Evolutionary conservation across 2,888 invertebrate species (phyloP).

Genomic region (Blastobasis lacticolella): DNA sequence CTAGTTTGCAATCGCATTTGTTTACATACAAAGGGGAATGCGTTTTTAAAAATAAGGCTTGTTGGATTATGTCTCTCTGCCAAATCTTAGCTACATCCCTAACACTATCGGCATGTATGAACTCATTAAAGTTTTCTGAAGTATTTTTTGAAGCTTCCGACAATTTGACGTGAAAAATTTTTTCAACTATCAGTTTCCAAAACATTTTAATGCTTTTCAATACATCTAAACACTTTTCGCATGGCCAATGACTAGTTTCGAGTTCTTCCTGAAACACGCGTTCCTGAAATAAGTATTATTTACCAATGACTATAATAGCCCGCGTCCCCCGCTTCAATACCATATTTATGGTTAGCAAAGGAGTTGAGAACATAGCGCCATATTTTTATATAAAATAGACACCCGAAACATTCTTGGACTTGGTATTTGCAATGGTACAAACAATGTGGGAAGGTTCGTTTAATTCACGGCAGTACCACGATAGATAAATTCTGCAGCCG

Average conservation of each 20-base stretch:
- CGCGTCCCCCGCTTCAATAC: no score
- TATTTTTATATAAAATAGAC: no score
- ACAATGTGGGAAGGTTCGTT: no score
- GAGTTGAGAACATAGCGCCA: no score
- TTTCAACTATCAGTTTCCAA: conserved; percentile 58
- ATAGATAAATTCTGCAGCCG: no score
- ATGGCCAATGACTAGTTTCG: conserved; percentile 62
- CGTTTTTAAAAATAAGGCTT: conserved; percentile 41
- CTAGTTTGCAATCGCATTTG: not conserved
- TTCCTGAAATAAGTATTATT: no score
- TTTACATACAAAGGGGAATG: conserved; percentile 18
- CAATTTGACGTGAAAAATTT: conserved; percentile 42
- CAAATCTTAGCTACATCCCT: conserved; percentile 41
- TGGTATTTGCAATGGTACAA: no score
- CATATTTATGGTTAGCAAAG: no score
- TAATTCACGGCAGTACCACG: no score
- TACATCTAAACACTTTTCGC: conserved; percentile 53
- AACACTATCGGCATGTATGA: conserved; percentile 23
- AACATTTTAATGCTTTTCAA: conserved; percentile 62
- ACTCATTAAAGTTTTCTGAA: no score
- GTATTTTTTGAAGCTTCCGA: conserved; percentile 15
- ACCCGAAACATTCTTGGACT: no score
- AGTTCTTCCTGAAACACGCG: conserved; percentile 43
- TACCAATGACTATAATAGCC: no score
- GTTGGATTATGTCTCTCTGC: conserved; percentile 47